phyloP scores from a whole-genome alignment of 1,140 invertebrate genomes.

The Drosophila guanche region DNA sequence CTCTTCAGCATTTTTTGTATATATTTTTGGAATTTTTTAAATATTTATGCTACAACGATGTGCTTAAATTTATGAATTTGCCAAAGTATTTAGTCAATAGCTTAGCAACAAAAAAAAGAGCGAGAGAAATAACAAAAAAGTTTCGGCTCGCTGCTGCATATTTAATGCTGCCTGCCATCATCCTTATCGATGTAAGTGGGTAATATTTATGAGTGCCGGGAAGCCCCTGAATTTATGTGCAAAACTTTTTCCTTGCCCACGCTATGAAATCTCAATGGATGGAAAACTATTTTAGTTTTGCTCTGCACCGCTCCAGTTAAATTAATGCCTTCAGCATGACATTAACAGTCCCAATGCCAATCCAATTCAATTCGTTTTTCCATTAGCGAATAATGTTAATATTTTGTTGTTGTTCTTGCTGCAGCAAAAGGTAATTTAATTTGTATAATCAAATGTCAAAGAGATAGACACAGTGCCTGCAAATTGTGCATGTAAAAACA shows the following conservation, averaged over 20 bases:
- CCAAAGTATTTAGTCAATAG: conserved; percentile 81
- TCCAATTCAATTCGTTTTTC: background rate
- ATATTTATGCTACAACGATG: conserved; percentile 74
- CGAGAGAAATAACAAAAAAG: conserved; percentile 39
- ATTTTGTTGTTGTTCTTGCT: background rate
- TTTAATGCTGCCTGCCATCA: conserved; percentile 43
- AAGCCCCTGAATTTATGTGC: conserved; percentile 63
- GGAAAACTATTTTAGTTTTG: conserved; percentile 19
- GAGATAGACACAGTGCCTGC: background rate
- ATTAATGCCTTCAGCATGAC: too few relatives aligned
- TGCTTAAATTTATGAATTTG: conserved; percentile 79
- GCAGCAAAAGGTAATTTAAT: conserved; percentile 18
- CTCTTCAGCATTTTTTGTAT: conserved; percentile 44
- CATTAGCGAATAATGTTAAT: conserved; percentile 14
- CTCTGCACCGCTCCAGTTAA: too few relatives aligned
- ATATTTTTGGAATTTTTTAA: conserved; percentile 54
- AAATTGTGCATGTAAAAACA: conserved; percentile 15
- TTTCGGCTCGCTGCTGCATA: conserved; percentile 55
- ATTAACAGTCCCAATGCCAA: too few relatives aligned
- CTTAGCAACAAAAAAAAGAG: conserved; percentile 41
- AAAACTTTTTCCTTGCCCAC: conserved; percentile 54
- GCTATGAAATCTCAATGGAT: conserved; percentile 58
- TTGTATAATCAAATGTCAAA: conserved; percentile 20
- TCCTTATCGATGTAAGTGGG: conserved; percentile 58
- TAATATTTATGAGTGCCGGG: conserved; percentile 58